A percentile compares a stretch with the other conserved stretches of the same genome.
Evolutionary conservation across 2,888 invertebrate species (phyloP).

Genomic region (Anthrax anthrax): DNA sequence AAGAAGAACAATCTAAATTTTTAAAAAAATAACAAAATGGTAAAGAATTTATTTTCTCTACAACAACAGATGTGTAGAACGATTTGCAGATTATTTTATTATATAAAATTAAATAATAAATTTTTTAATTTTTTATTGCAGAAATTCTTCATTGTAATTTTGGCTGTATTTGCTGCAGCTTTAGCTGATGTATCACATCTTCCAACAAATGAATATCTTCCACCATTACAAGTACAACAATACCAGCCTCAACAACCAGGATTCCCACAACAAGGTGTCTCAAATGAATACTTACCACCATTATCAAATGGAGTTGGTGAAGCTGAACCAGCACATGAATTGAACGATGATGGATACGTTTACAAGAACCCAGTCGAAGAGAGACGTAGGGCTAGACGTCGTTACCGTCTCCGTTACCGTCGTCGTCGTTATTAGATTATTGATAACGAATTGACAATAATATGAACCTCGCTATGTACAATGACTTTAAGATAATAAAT

Average conservation of each 20-base stretch:
- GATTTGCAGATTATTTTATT: too few relatives aligned
- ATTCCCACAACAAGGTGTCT: neutral
- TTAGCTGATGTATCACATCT: slow-evolving; percentile 1
- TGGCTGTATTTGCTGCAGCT: slow-evolving; percentile 1
- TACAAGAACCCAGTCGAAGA: slow-evolving; percentile 2
- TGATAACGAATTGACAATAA: too few relatives aligned
- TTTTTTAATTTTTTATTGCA: neutral
- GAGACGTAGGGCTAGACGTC: neutral
- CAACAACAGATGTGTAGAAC: too few relatives aligned
- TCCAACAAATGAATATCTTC: neutral
- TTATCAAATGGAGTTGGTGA: neutral
- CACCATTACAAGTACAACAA: neutral
- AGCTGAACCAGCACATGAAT: slow-evolving; percentile 2
- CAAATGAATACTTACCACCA: slow-evolving; percentile 2
- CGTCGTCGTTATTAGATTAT: neutral
- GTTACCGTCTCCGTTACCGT: neutral
- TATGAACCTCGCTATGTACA: neutral
- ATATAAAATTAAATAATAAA: too few relatives aligned
- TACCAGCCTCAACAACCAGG: neutral
- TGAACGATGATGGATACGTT: slow-evolving; percentile 1
- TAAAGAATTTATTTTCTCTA: neutral
- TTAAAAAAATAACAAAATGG: neutral
- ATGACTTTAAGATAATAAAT: neutral
- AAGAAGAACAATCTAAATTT: neutral
- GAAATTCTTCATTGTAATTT: slow-evolving; percentile 1